These are phyloP conservation scores for Chrysina gloriosa DNA, from an alignment of 2,888 invertebrate species.

Conservation along the genomic window DNA sequence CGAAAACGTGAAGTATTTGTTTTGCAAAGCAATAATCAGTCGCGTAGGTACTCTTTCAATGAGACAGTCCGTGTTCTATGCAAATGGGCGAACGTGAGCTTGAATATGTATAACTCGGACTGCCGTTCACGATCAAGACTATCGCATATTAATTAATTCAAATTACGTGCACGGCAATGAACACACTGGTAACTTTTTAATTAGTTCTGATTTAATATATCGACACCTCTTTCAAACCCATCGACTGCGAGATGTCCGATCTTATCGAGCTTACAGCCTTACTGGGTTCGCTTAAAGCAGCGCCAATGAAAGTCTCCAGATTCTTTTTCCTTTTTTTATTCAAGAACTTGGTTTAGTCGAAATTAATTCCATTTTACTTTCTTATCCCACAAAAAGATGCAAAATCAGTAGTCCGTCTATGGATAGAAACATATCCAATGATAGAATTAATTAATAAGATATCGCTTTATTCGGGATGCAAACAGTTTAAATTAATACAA, in stretches of 20 bases:
- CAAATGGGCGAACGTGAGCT: constrained; percentile 57
- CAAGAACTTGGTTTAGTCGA: too few relatives aligned
- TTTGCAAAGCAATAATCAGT: constrained; percentile 32
- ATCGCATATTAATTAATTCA: constrained; percentile 55
- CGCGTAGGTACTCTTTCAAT: constrained; percentile 41
- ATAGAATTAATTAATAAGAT: too few relatives aligned
- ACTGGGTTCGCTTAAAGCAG: too few relatives aligned
- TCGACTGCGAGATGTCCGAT: constrained; percentile 35
- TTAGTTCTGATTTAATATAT: constrained; percentile 55
- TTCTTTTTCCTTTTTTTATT: too few relatives aligned
- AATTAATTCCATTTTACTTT: too few relatives aligned
- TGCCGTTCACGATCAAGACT: constrained; percentile 51
- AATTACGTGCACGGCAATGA: constrained; percentile 55
- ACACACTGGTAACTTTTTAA: constrained; percentile 51
- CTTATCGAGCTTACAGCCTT: constrained; percentile 31
- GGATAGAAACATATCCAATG: too few relatives aligned
- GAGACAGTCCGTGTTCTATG: constrained; percentile 54
- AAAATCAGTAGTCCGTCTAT: too few relatives aligned
- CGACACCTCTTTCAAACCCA: constrained; percentile 51
- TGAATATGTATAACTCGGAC: constrained; percentile 57
- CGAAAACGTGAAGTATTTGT: constrained; percentile 27
- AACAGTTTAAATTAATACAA: too few relatives aligned
- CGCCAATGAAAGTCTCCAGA: too few relatives aligned
- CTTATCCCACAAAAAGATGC: too few relatives aligned
- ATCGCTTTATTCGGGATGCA: too few relatives aligned